Conservation (phyloP, 2,797 vertebrate genomes). For the Danio albolineatus region DNA sequence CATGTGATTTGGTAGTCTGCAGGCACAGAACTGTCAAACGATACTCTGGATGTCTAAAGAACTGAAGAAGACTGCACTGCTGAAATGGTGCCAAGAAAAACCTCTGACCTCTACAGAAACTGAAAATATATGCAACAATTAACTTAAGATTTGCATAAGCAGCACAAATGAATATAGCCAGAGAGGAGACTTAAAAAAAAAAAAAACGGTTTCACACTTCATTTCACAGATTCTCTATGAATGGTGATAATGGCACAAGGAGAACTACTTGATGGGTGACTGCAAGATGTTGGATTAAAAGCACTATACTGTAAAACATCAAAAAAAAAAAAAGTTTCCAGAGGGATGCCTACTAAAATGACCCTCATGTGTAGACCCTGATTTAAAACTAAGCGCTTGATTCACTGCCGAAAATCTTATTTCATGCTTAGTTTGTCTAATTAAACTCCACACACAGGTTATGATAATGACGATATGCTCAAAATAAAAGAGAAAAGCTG, state of each 20-base stretch:
- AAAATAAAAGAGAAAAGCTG: not conserved
- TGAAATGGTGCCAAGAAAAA: constrained; percentile 1
- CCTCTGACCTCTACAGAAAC: constrained; percentile 5
- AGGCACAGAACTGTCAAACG: too few relatives aligned
- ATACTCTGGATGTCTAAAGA: not conserved
- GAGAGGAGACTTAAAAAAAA: constrained; percentile 40
- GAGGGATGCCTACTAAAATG: constrained; percentile 7
- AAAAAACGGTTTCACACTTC: constrained; percentile 59
- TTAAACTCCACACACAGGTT: constrained; percentile 20
- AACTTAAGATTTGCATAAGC: constrained; percentile 37
- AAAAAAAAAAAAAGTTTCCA: not conserved
- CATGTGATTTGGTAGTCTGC: not conserved
- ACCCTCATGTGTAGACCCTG: constrained; percentile 20
- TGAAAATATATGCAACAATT: constrained; percentile 38
- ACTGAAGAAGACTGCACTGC: not conserved
- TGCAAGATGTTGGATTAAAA: constrained; percentile 24
- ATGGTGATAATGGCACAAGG: constrained; percentile 17
- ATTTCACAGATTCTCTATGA: constrained; percentile 48
- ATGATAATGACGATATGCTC: not conserved
- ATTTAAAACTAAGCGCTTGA: constrained; percentile 9
- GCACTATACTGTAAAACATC: not conserved
- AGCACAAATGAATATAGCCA: constrained; percentile 47
- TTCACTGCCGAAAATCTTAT: constrained; percentile 29
- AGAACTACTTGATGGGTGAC: not conserved
- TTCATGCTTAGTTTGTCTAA: constrained; percentile 35